These are phyloP conservation scores for Mesoclemmys tuberculata DNA, from an alignment of 2,113 vertebrate species.

Conservation along the genomic window DNA sequence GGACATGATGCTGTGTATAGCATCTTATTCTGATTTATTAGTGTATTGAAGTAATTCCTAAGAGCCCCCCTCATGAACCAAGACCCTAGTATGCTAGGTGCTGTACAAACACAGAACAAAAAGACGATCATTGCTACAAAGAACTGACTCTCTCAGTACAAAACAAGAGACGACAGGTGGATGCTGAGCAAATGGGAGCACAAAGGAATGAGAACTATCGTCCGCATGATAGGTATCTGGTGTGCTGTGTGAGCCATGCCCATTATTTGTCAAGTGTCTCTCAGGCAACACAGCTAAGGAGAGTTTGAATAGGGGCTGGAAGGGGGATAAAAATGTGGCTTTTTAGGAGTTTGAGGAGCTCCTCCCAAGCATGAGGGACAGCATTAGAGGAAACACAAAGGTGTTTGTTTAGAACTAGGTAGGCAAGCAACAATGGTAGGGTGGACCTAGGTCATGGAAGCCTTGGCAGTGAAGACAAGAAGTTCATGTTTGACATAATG, in stretches of 20 bases:
- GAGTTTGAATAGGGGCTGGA: background rate
- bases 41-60: background rate
- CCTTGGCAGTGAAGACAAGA: background rate
- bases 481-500: background rate
- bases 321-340: too few relatives aligned
- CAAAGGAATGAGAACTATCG: background rate
- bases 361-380: background rate
- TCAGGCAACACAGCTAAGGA: background rate
- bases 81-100: background rate
- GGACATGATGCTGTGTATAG: background rate
- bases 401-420: rapidly evolving
- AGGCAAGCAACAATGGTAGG: background rate
- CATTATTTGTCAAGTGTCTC: background rate
- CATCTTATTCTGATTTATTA: background rate
- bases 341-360: background rate
- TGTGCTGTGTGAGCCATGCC: rapidly evolving
- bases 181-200: background rate
- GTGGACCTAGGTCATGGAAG: background rate
- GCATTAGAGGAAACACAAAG: background rate
- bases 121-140: background rate
- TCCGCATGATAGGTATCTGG: background rate
- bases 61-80: background rate
- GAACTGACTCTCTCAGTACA: background rate
- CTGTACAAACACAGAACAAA: background rate
- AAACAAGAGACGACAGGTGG: background rate